Conservation (phyloP, 2,888 invertebrate genomes). For the Microchrysa polita region DNA sequence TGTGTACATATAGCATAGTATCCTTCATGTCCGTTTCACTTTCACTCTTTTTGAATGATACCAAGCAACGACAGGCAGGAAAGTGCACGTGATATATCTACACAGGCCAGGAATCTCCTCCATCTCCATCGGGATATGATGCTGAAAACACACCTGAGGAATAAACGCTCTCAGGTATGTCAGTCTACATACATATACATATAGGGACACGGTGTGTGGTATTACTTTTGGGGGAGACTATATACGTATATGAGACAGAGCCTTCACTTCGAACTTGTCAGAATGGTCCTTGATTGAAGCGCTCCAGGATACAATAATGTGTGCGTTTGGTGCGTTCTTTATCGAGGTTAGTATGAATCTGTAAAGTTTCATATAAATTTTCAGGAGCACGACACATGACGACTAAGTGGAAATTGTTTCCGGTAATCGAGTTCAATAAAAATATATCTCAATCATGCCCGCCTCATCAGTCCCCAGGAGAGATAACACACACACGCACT, state of each 20-base stretch:
- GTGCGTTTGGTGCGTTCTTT: neutral
- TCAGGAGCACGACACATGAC: neutral
- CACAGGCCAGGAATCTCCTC: neutral
- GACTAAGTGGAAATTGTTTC: conserved; percentile 42
- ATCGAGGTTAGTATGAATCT: neutral
- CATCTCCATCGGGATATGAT: neutral
- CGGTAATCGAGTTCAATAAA: conserved; percentile 44
- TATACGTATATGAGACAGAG: conserved; percentile 32
- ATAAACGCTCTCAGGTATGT: conserved; percentile 15
- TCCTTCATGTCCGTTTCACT: neutral
- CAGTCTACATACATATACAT: too few species aligned
- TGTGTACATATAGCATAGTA: neutral
- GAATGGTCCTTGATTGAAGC: conserved; percentile 36
- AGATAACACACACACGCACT: too few species aligned
- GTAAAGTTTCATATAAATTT: neutral
- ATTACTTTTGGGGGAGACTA: conserved; percentile 14
- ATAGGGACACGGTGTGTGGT: neutral
- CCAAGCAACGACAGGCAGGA: too few species aligned
- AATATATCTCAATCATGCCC: conserved; percentile 41
- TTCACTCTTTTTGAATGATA: conserved; percentile 21
- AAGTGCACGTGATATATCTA: neutral
- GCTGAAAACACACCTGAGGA: conserved; percentile 28
- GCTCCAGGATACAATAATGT: neutral
- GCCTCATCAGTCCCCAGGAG: conserved; percentile 38
- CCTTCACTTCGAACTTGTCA: conserved; percentile 30